Conservation (phyloP, 2,888 invertebrate species). For the Cerceris ruficornis region DNA sequence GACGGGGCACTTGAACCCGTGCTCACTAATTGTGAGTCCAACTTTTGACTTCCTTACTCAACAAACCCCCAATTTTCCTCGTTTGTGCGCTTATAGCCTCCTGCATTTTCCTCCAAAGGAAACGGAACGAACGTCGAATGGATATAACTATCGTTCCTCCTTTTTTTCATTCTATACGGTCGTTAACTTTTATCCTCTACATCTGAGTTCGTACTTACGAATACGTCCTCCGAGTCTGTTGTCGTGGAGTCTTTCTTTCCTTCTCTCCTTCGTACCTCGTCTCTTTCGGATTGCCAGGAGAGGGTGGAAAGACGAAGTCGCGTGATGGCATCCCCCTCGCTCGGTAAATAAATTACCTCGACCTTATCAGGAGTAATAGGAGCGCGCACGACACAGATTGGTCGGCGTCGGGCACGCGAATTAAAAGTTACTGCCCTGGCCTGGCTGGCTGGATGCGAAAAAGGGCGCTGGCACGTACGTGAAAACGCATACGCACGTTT, state of each 20-base stretch:
- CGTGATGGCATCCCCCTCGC: constrained; percentile 80
- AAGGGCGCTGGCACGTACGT: constrained; percentile 28
- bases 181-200: neutral
- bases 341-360: constrained; percentile 81
- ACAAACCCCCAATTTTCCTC: too few relatives aligned
- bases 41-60: too few relatives aligned
- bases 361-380: constrained; percentile 81
- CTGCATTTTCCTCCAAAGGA: too few relatives aligned
- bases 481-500: constrained; percentile 19
- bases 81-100: too few relatives aligned
- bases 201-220: constrained; percentile 16
- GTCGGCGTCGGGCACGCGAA: constrained; percentile 80
- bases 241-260: neutral
- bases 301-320: constrained; percentile 69
- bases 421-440: constrained; percentile 77
- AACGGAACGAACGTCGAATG: too few relatives aligned
- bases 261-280: constrained; percentile 24
- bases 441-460: constrained; percentile 21
- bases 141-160: too few relatives aligned
- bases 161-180: neutral
- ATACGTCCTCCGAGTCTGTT: neutral
- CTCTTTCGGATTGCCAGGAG: constrained; percentile 26
- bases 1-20: too few relatives aligned
- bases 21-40: too few relatives aligned
- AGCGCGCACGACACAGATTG: constrained; percentile 81